These are phyloP conservation scores for Rhineura floridana DNA, from an alignment of 2,113 vertebrate genomes.

Conservation along the genomic window DNA sequence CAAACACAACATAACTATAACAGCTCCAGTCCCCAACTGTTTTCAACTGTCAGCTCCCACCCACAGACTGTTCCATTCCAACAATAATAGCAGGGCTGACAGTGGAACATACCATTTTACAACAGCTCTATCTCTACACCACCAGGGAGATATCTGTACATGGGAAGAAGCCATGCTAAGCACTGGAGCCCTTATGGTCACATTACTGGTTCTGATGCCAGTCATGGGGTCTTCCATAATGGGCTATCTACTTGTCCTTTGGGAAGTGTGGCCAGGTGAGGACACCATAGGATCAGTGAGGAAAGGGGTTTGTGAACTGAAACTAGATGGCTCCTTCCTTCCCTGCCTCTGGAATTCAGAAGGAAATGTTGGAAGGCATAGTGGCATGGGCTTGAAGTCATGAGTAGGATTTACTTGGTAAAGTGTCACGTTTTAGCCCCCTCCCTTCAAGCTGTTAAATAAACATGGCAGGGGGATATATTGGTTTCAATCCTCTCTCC, in stretches of 20 bases:
- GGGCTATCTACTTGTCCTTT: background rate
- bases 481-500: background rate
- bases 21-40: background rate
- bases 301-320: background rate
- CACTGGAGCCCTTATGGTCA: background rate
- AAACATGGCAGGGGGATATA: too few relatives aligned
- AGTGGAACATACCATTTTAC: background rate
- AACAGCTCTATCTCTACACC: background rate
- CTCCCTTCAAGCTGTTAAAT: background rate
- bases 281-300: background rate
- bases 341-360: background rate
- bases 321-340: too few relatives aligned
- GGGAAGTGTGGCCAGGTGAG: conserved; percentile 27
- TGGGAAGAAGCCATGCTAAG: background rate
- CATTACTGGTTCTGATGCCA: background rate
- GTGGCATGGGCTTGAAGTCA: background rate
- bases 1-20: background rate
- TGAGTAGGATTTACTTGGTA: background rate
- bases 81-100: background rate
- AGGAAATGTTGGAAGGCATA: background rate
- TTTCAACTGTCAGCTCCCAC: background rate
- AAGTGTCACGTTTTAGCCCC: background rate
- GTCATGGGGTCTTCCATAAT: background rate
- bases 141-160: background rate
- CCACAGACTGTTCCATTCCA: background rate